A percentile compares a stretch with the other conserved stretches of the same genome.
Conservation (phyloP, 2,888 invertebrate genomes). For the Cheilosia soror region DNA sequence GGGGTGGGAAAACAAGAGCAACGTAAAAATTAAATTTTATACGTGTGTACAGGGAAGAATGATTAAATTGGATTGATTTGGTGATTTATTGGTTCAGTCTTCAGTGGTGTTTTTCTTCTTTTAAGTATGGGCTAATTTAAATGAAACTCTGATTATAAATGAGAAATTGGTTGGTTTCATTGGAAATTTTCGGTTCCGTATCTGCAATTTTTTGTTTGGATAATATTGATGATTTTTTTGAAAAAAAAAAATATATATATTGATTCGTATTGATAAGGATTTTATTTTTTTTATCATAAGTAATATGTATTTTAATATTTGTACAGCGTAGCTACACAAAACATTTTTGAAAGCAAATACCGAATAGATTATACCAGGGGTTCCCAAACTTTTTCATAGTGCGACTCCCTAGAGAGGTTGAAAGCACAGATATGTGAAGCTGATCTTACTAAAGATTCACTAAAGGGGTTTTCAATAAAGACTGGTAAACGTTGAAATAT, state of each 20-base stretch:
- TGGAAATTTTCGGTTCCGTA: neutral
- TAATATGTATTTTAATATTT: neutral
- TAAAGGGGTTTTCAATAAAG: too few relatives aligned
- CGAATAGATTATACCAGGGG: too few relatives aligned
- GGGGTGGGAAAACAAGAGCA: constrained; percentile 39
- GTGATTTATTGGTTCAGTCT: constrained; percentile 66
- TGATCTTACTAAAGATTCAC: too few relatives aligned
- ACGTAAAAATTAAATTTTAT: constrained; percentile 58
- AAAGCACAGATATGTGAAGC: too few relatives aligned
- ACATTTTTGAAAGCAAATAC: too few relatives aligned
- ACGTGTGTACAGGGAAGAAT: constrained; percentile 34
- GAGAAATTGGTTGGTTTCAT: constrained; percentile 36
- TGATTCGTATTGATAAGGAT: too few relatives aligned
- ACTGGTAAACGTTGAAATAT: too few relatives aligned
- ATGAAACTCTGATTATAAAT: constrained; percentile 52
- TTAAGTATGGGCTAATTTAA: constrained; percentile 59
- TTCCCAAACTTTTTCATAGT: too few relatives aligned
- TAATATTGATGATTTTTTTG: too few relatives aligned
- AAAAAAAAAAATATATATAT: neutral
- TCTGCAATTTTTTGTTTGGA: neutral
- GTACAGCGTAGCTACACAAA: too few relatives aligned
- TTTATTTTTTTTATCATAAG: neutral
- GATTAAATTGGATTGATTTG: constrained; percentile 70
- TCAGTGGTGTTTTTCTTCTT: constrained; percentile 62
- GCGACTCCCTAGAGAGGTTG: too few relatives aligned